Conservation (phyloP, 2,113 vertebrate species). For the Podocnemis expansa region DNA sequence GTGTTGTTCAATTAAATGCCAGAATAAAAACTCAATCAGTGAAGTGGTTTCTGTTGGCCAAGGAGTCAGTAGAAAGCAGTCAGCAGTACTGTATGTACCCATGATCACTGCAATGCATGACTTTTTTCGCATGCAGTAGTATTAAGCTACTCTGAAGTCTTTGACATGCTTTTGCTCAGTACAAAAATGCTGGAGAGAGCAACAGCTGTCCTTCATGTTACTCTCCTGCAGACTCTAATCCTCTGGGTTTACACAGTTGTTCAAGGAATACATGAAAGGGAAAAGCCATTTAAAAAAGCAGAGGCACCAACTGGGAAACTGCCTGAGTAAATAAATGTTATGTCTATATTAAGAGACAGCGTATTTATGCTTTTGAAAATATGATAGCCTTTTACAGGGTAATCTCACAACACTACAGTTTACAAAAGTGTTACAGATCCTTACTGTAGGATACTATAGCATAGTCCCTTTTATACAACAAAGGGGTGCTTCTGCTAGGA, state of each 20-base stretch:
- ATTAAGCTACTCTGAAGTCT: constrained; percentile 18
- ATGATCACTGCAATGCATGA: neutral
- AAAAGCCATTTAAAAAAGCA: constrained; percentile 30
- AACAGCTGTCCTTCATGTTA: constrained; percentile 59
- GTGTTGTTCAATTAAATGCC: constrained; percentile 15
- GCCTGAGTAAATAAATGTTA: neutral
- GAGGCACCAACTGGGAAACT: constrained; percentile 37
- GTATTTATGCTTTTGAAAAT: neutral
- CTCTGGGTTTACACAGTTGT: constrained; percentile 63
- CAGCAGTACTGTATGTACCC: neutral
- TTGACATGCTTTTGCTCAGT: constrained; percentile 34
- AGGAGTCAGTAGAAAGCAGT: constrained; percentile 18
- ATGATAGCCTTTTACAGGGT: neutral
- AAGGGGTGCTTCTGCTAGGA: constrained; percentile 33
- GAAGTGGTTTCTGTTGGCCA: constrained; percentile 33
- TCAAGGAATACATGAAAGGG: constrained; percentile 36
- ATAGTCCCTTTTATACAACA: constrained; percentile 29
- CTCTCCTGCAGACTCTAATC: constrained; percentile 54
- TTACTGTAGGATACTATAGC: neutral
- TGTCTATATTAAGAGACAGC: neutral
- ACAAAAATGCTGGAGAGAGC: constrained; percentile 30
- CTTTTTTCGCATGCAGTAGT: constrained; percentile 33
- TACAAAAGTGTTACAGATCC: neutral
- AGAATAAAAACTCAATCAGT: neutral
- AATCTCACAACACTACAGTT: neutral